These are phyloP conservation scores for Rhagophthalmus giganteus DNA, from an alignment of 2,888 invertebrate species.

Conservation along the genomic window DNA sequence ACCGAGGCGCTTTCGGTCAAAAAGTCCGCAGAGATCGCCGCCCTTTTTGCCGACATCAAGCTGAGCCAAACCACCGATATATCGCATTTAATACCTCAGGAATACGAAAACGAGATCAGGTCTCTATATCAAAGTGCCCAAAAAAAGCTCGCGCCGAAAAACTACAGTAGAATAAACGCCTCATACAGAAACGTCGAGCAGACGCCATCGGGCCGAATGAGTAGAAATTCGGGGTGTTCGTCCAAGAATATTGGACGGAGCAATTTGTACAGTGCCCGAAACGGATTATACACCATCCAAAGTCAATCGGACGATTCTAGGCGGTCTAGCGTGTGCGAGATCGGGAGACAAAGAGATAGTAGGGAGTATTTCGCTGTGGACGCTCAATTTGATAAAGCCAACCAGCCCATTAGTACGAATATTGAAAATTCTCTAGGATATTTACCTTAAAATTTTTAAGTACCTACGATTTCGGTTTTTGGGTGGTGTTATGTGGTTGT, in stretches of 20 bases:
- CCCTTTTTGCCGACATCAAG: conserved; percentile 77
- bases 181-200: conserved; percentile 17
- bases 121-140: conserved; percentile 39
- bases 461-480: neutral
- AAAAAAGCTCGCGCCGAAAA: conserved; percentile 32
- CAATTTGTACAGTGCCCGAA: conserved; percentile 52
- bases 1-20: conserved; percentile 79
- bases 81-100: conserved; percentile 53
- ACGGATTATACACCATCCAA: conserved; percentile 55
- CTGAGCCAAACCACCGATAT: conserved; percentile 73
- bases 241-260: conserved; percentile 32
- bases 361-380: conserved; percentile 34
- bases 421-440: conserved; percentile 69
- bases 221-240: conserved; percentile 45
- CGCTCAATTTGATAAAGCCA: conserved; percentile 6
- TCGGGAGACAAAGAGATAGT: conserved; percentile 32
- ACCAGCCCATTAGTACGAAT: conserved; percentile 54
- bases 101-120: conserved; percentile 37
- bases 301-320: conserved; percentile 55
- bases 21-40: conserved; percentile 87
- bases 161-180: conserved; percentile 22
- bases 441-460: conserved; percentile 55
- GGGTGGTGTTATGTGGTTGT: too few species aligned
- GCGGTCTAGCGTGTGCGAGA: conserved; percentile 43
- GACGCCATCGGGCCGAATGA: conserved; percentile 44